These are phyloP conservation scores for Eupleurogrammus muticus DNA, from an alignment of 2,797 vertebrate genomes.

Conservation along the genomic window DNA sequence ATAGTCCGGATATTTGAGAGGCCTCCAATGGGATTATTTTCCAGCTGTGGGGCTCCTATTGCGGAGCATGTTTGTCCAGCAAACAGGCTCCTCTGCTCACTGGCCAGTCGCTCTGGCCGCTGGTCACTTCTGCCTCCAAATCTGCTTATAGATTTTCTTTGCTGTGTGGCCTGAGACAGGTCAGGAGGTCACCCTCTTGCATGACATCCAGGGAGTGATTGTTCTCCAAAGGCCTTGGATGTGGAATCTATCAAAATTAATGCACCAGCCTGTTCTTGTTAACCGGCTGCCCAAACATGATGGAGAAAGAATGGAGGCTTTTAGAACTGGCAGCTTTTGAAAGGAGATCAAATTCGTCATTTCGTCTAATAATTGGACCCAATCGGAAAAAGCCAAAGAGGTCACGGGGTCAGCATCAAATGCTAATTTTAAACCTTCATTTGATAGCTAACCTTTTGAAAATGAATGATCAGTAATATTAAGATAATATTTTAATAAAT, in stretches of 20 bases:
- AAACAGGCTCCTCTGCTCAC: constrained; percentile 68
- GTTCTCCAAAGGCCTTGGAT: constrained; percentile 88
- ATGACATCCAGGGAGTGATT: constrained; percentile 95
- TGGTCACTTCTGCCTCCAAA: constrained; percentile 87
- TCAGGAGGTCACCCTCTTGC: constrained; percentile 91
- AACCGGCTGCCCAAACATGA: constrained; percentile 89
- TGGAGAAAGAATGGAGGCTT: constrained; percentile 84
- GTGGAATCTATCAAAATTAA: constrained; percentile 99
- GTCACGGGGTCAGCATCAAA: constrained; percentile 86
- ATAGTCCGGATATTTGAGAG: constrained; percentile 66
- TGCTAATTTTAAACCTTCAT: constrained; percentile 84
- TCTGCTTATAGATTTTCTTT: constrained; percentile 93
- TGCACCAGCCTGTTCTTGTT: constrained; percentile 89
- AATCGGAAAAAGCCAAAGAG: constrained; percentile 85
- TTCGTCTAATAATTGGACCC: constrained; percentile 93
- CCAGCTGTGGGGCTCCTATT: constrained; percentile 65
- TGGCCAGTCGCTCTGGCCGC: constrained; percentile 71
- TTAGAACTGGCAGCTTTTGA: constrained; percentile 88
- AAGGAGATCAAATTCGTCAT: constrained; percentile 94
- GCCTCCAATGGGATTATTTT: constrained; percentile 77
- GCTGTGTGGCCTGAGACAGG: constrained; percentile 92
- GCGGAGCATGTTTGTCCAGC: constrained; percentile 77
- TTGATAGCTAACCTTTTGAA: constrained; percentile 48
- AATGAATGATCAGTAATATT: constrained; percentile 35
- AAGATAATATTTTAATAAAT: constrained; percentile 15